phyloP scores from a whole-genome alignment of 2,888 invertebrate genomes.

The Bombylius discolor region DNA sequence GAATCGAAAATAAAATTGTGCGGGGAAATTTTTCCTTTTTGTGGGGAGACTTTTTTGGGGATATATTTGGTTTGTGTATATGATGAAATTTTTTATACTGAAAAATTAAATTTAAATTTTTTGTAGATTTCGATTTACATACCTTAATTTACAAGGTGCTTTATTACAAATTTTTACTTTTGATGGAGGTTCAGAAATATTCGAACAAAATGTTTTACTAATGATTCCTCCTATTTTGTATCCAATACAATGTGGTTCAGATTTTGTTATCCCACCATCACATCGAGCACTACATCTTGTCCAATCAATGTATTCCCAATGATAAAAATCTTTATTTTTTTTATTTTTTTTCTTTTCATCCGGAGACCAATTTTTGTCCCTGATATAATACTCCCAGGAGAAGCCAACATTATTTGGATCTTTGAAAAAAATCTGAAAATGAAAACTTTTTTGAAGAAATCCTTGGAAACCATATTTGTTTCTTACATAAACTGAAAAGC shows the following conservation, averaged over 20 bases:
- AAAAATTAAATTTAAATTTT: too few species aligned
- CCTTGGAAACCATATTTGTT: not conserved
- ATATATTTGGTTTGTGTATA: too few species aligned
- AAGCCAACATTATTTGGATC: conserved; percentile 6
- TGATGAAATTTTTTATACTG: too few species aligned
- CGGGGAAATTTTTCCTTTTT: too few species aligned
- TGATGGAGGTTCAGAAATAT: conserved; percentile 32
- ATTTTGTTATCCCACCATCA: conserved; percentile 44
- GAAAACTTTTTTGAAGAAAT: conserved; percentile 5
- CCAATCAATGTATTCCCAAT: conserved; percentile 51
- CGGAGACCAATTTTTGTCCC: conserved; percentile 6
- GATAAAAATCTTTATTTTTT: conserved; percentile 28
- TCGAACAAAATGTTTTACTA: conserved; percentile 40
- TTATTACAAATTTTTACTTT: conserved; percentile 38
- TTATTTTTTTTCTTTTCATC: not conserved
- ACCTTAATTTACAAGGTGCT: conserved; percentile 40
- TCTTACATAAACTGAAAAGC: conserved; percentile 46
- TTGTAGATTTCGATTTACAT: not conserved
- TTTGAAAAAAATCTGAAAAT: conserved; percentile 11
- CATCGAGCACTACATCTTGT: conserved; percentile 48
- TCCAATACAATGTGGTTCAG: conserved; percentile 46
- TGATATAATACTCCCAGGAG: conserved; percentile 7
- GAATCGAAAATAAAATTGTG: too few species aligned
- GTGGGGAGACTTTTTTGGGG: too few species aligned
- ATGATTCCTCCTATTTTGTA: conserved; percentile 48